Base-by-base conservation (phyloP, 2,113 vertebrate species). In the Verasper variegatus region DNA sequence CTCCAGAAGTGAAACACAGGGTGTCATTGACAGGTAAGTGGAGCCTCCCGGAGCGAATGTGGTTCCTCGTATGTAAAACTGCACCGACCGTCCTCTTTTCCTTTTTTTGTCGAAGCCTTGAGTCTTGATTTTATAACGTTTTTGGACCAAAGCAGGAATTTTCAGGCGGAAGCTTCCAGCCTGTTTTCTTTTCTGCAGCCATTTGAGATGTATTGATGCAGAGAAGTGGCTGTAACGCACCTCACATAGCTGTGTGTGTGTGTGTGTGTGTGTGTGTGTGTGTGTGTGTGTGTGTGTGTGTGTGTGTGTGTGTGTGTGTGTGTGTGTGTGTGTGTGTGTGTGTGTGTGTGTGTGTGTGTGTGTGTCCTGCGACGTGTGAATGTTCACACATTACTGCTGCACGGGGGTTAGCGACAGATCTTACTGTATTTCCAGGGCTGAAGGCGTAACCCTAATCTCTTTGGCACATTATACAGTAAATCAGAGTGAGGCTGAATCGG, bases 371-470 rank as follows among this genome's bases (percentile, higher is more conserved):
- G 40, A 1, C n/a, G 69, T 68, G 62, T 80, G 79, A 56, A 73
- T 23, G 74, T 64, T 78, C 65, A 67, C 68, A 78, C 77, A 71
- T 74, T 69, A 27, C 65, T 74, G 54, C 71, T 70, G 76, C 1
- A 49, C 67, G 87, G 57, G 76, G 78, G 76, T 85, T 68, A 42
- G 60, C 71, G 68, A 8, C 80, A 67, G 86, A 89, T 86, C 81
- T 91, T 88, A 88, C 76, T 86, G 74, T 89, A 86, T 85, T 77
- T 86, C 71, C 78, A 61, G 61, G 81, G 75, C 66, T 80, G 59
- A 61, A 86, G 75, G 80, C 81, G 21, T 73, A 83, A 74, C 79
- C 76, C 80, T 82, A 89, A 93, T 93, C 82, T 89, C 76, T 84
- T 75, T 86, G 80, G 81, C 81, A 83, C 82, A 79, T 80, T 68